Percentiles rank a stretch among this genome's conserved stretches.
Evolutionary conservation across 2,113 vertebrate species (phyloP).

Genomic region (Amblyopsis rosae): DNA sequence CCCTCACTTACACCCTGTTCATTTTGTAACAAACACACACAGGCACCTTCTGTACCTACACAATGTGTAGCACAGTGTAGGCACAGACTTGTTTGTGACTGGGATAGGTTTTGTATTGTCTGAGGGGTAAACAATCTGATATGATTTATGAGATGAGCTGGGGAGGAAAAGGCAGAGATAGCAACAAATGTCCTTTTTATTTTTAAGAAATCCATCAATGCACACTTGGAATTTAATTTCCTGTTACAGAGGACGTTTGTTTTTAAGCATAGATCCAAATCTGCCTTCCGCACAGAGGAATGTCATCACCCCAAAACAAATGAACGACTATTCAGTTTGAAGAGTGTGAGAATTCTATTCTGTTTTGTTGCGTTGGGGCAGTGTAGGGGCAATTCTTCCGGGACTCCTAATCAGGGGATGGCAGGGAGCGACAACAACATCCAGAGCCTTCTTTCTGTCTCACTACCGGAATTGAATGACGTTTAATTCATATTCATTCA

Average conservation of each 20-base stretch:
- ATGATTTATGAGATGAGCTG: not conserved
- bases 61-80: conserved; percentile 10
- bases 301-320: conserved; percentile 27
- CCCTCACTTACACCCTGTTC: conserved; percentile 4
- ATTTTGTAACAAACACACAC: not conserved
- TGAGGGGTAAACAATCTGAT: not conserved
- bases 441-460: conserved; percentile 1
- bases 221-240: conserved; percentile 38
- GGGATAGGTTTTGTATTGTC: not conserved
- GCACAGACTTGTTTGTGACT: not conserved
- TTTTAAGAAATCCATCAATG: not conserved
- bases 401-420: conserved; percentile 30
- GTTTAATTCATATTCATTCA: conserved; percentile 18
- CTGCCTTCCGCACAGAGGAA: conserved; percentile 23
- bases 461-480: conserved; percentile 27
- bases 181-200: not conserved
- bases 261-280: conserved; percentile 27
- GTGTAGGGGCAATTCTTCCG: conserved; percentile 20
- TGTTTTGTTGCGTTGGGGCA: not conserved
- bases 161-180: not conserved
- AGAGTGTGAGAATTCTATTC: conserved; percentile 13
- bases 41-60: not conserved
- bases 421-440: conserved; percentile 20
- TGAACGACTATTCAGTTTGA: conserved; percentile 27
- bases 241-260: conserved; percentile 32